A percentile compares a stretch with the other conserved stretches of the same genome.
Conservation (phyloP, 2,888 invertebrate genomes). For the Clanis bilineata region DNA sequence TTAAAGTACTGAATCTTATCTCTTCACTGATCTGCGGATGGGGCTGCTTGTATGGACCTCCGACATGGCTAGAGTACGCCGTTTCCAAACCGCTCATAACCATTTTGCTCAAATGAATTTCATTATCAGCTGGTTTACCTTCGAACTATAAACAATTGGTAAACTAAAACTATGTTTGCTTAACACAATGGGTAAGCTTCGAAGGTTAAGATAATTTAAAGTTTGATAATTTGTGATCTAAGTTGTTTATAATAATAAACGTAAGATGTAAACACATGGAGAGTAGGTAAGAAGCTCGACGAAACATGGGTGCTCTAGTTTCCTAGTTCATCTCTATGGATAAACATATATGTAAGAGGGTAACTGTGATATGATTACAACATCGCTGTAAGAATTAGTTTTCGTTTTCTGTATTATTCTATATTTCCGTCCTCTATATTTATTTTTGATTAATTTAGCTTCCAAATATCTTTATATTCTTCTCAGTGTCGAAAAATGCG, state of each 20-base stretch:
- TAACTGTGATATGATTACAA: too few species aligned
- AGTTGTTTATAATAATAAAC: not conserved
- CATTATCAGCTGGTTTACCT: not conserved
- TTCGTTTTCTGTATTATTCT: too few species aligned
- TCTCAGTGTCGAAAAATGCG: too few species aligned
- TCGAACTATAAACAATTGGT: conserved; percentile 4
- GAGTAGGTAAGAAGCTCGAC: too few species aligned
- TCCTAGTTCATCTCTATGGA: too few species aligned
- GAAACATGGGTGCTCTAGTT: too few species aligned
- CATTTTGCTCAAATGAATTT: conserved; percentile 25
- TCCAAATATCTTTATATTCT: too few species aligned
- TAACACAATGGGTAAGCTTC: not conserved
- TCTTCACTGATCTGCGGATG: conserved; percentile 41
- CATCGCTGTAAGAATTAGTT: too few species aligned
- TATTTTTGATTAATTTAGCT: too few species aligned
- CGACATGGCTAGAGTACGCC: conserved; percentile 49
- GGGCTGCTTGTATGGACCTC: conserved; percentile 49
- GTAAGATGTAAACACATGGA: not conserved
- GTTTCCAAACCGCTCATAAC: conserved; percentile 56
- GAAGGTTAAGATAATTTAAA: not conserved
- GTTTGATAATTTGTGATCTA: not conserved
- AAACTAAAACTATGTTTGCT: not conserved
- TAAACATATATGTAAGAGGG: too few species aligned
- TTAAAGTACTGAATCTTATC: conserved; percentile 46
- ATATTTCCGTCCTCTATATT: too few species aligned